Evolutionary conservation across 2,113 vertebrate species (phyloP), one percentile per base, ranked within the genome.

Genomic region (Chaetorhynchus papuensis): DNA sequence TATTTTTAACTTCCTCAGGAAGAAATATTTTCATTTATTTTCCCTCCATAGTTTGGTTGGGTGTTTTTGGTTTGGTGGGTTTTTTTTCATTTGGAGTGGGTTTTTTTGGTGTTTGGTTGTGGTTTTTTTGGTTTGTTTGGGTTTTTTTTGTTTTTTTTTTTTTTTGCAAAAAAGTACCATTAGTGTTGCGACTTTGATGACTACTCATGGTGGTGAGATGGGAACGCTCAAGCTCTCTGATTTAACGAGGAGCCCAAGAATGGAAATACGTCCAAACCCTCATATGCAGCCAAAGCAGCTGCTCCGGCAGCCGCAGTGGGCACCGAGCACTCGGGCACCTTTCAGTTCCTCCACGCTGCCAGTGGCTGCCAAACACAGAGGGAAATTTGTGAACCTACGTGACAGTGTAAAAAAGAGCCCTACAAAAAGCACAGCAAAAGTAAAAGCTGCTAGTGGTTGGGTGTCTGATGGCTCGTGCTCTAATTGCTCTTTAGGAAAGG

Each of bases 351-450:
- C 97, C 96, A 97, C 98, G 0, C 93, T 98, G 76, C 98, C 98
- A 0, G 89, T 16, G 15, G 63, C 97, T 9, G 98, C 97, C 85
- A 97, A 98, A 44, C 97, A 98, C 52, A 97, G 98, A 80, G 98
- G 98, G 35, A 98, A 98, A 23, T 99, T 99, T 90, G 97, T 98
- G 52, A 99, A 98, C 93, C 98, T 99, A 33, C 96, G 98, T 0
- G 99, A 99, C 95, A 99, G 99, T 45, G 98, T 99, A 7, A 99
- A 98, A 97, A 99, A 98, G 88, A 99, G 98, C 63, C 99, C 98
- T 13, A 98, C 98, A 39, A 99, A 98, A 97, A 99, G 98, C 91
- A 98, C 97, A 3, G 98, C 97, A 7, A 99, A 98, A 94, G 98
- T 97, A 54, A 97, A 96, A 97, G 96, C 97, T 52, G 89, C 91